These are phyloP conservation scores for Pristiophorus japonicus DNA, from an alignment of 2,113 vertebrate genomes.

Conservation along the genomic window DNA sequence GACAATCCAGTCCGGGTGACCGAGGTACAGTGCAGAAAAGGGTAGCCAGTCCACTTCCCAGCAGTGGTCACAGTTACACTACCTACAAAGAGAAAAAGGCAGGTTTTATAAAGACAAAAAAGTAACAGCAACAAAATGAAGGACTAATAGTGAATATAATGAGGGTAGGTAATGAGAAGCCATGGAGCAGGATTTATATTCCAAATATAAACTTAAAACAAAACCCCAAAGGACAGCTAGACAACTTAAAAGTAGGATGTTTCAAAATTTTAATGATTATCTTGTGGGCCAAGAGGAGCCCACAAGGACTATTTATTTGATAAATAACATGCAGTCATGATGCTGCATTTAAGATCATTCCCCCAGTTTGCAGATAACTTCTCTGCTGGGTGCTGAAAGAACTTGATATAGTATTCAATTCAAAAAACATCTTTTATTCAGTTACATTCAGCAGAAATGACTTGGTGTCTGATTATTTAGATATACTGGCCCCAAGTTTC, in stretches of 20 bases:
- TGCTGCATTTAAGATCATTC: too few relatives aligned
- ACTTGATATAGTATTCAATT: not conserved
- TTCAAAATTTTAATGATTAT: too few relatives aligned
- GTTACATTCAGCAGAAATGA: not conserved
- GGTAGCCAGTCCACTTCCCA: constrained; percentile 38
- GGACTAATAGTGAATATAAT: not conserved
- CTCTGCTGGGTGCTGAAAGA: not conserved
- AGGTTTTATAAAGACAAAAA: not conserved
- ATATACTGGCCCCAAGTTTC: too few relatives aligned
- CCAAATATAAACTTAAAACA: not conserved
- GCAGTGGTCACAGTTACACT: constrained; percentile 39
- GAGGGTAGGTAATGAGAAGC: not conserved
- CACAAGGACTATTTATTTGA: not conserved
- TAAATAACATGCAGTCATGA: not conserved
- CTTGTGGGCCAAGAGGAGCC: not conserved
- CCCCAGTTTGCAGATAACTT: too few relatives aligned
- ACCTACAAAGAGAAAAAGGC: constrained; percentile 41
- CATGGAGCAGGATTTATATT: not conserved
- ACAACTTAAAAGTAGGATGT: too few relatives aligned
- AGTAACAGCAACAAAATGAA: not conserved
- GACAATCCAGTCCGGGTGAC: constrained; percentile 45
- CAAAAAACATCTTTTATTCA: not conserved
- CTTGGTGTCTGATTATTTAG: not conserved
- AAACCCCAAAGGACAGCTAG: too few relatives aligned
- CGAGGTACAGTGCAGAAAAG: constrained; percentile 42